phyloP scores from a whole-genome alignment of 2,888 invertebrate species.

The Volucella zonaria region DNA sequence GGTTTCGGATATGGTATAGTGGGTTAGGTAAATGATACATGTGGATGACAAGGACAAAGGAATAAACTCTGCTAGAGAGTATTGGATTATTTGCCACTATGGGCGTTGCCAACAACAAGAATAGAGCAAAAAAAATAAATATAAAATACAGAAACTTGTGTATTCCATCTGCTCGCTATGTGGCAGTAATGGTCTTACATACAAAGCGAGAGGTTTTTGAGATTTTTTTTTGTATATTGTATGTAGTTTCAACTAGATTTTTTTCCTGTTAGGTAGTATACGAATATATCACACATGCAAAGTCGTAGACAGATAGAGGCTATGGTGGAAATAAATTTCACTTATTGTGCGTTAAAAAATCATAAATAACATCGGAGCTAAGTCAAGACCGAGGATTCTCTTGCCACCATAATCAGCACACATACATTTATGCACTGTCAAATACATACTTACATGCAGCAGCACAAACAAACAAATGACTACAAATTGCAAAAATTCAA shows the following conservation, averaged over 20 bases:
- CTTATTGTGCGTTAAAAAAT: constrained; percentile 60
- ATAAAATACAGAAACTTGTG: not conserved
- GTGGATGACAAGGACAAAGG: constrained; percentile 38
- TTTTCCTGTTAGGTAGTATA: constrained; percentile 14
- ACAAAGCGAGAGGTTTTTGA: not conserved
- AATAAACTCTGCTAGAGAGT: constrained; percentile 28
- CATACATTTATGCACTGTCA: too few species aligned
- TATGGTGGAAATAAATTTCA: constrained; percentile 61
- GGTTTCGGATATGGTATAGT: too few species aligned
- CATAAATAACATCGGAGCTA: constrained; percentile 51
- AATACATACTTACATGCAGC: too few species aligned
- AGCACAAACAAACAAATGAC: constrained; percentile 57
- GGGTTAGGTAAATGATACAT: constrained; percentile 45
- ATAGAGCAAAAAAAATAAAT: too few species aligned
- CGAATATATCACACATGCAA: too few species aligned
- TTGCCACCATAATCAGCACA: constrained; percentile 53
- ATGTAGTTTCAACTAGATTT: constrained; percentile 45
- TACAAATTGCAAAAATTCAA: constrained; percentile 71
- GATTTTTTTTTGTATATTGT: not conserved
- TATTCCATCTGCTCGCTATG: constrained; percentile 10
- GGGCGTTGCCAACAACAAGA: constrained; percentile 41
- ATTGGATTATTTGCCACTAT: constrained; percentile 43
- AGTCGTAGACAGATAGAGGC: too few species aligned
- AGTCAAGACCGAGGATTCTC: constrained; percentile 23
- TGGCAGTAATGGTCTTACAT: constrained; percentile 11